Base-by-base conservation (phyloP, 2,797 vertebrate genomes). In the Diplodus puntazzo region DNA sequence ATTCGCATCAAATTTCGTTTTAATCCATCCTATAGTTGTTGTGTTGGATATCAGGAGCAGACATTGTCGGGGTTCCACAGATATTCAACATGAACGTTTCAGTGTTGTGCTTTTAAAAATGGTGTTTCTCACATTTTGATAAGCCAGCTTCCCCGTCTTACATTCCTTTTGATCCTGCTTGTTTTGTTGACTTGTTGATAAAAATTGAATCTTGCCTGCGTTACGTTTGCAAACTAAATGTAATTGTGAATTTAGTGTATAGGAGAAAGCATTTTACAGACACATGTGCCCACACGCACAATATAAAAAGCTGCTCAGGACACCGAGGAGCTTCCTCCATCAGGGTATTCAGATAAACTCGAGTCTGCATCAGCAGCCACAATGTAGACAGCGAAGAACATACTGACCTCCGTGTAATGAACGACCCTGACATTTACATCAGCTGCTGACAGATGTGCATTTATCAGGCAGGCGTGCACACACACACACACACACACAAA, bases 391-490 rank as follows among this genome's bases (percentile, higher is more conserved):
- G 60, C 7, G 2, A 65, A 58, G 21, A 82, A 78, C 70, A 60
- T 0, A 62, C 43, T 75, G 83, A 86, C 81, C 82, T 81, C 69
- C 0, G 5, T 57, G 85, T 88, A 76, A 89, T 82, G 50, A 87
- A 73, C 3, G n/a, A 83, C 79, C 68, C 79, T 87, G 87, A 90
- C 83, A 87, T 88, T 89, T 81, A 61, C 66, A 70, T 84, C 57
- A 80, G 34, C 65, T 49, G 13, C 64, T 74, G 77, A 79, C 70
- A 80, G 77, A 86, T 88, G 85, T 81, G 79, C 68, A 74, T 88
- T 87, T 78, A 83, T 88, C 84, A 86, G 21, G 0, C 42, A 63
- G 1, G 66, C 58, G n/a, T 27, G 27, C 27, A 4, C 53, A 30
- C 34, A 63, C 2, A 67, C 64, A 50, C 34, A 49, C 48, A 39